A percentile compares a stretch with the other conserved stretches of the same genome.
phyloP scores from a whole-genome alignment of 1,140 invertebrate species.

The Papilio polytes region DNA sequence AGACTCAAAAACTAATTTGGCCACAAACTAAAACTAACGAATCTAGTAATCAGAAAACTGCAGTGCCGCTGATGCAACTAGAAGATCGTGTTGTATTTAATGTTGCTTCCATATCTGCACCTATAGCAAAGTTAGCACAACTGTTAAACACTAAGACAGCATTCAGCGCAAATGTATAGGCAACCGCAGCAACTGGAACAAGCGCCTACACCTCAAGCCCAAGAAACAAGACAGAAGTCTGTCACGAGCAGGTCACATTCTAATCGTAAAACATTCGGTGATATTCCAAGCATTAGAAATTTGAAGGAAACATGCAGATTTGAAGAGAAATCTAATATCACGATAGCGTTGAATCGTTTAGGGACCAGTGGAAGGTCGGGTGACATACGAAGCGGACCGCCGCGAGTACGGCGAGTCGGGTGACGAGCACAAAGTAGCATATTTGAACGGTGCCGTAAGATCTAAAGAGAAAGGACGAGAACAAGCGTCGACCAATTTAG shows the following conservation, averaged over 20 bases:
- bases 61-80: slow-evolving; percentile 5
- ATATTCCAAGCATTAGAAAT: neutral
- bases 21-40: slow-evolving; percentile 12
- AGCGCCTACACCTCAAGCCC: slow-evolving; percentile 55
- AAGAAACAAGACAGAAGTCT: neutral
- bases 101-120: neutral
- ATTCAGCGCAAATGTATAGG: slow-evolving; percentile 24
- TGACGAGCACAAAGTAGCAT: neutral
- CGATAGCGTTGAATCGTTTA: neutral
- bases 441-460: neutral
- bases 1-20: neutral
- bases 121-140: neutral
- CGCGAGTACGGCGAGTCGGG: neutral
- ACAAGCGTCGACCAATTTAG: slow-evolving; percentile 12
- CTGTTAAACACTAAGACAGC: slow-evolving; percentile 14
- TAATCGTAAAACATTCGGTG: neutral
- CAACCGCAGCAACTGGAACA: slow-evolving; percentile 44
- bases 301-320: neutral
- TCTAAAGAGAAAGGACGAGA: slow-evolving; percentile 11
- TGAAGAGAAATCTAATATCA: neutral
- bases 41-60: neutral
- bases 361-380: slow-evolving; percentile 2
- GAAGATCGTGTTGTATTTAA: neutral
- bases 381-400: neutral
- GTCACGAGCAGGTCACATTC: neutral